Evolutionary conservation across 2,797 vertebrate species (phyloP).

Genomic region (Hemibagrus guttatus): DNA sequence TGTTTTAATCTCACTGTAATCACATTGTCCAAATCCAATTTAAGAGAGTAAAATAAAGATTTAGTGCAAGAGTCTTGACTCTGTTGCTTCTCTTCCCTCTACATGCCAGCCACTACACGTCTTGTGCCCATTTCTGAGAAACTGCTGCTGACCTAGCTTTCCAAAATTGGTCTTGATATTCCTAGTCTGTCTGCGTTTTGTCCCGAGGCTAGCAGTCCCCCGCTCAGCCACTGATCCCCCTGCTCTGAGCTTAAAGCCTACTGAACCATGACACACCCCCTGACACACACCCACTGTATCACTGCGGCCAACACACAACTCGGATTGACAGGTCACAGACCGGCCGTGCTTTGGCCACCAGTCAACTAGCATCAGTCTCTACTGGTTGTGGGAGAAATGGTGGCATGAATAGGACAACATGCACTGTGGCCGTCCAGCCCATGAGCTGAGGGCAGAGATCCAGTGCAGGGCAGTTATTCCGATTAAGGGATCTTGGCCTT

Average conservation of each 20-base stretch:
- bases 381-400: constrained; percentile 68
- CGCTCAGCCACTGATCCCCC: constrained; percentile 65
- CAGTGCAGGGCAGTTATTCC: constrained; percentile 55
- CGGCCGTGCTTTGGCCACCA: constrained; percentile 74
- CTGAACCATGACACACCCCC: constrained; percentile 87
- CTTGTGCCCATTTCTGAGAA: constrained; percentile 71
- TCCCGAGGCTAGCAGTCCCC: constrained; percentile 80
- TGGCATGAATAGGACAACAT: constrained; percentile 61
- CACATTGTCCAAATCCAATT: not conserved
- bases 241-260: constrained; percentile 82
- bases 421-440: constrained; percentile 39
- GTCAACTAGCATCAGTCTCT: constrained; percentile 75
- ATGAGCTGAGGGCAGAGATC: constrained; percentile 22
- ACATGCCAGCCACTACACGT: constrained; percentile 74
- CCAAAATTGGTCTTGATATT: constrained; percentile 93
- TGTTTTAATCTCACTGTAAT: not conserved
- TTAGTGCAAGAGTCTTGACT: constrained; percentile 62
- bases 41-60: not conserved
- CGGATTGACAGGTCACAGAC: constrained; percentile 85
- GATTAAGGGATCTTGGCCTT: constrained; percentile 64
- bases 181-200: constrained; percentile 85
- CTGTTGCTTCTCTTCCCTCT: constrained; percentile 75
- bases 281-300: constrained; percentile 67
- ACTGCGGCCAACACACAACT: constrained; percentile 73
- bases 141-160: constrained; percentile 82